A percentile compares a stretch with the other conserved stretches of the same genome.
Conservation (phyloP, 2,888 invertebrate species). For the Lepidocyrtinus sp. region DNA sequence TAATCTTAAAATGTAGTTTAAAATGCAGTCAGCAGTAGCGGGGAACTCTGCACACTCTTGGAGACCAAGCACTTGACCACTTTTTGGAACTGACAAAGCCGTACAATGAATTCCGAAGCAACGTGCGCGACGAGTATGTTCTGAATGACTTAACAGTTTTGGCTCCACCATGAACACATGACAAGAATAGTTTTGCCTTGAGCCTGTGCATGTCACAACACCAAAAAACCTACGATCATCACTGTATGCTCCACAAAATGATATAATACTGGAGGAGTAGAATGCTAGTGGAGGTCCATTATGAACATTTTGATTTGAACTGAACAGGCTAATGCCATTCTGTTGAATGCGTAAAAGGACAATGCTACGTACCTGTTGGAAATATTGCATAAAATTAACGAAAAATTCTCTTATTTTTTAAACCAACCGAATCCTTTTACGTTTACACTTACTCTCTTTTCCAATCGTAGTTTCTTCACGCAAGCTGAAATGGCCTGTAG, state of each 20-base stretch:
- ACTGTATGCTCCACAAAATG: conserved; percentile 90
- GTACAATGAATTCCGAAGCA: conserved; percentile 91
- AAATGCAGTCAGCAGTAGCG: conserved; percentile 81
- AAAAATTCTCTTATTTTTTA: too few relatives aligned
- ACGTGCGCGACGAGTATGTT: conserved; percentile 85
- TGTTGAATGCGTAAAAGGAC: conserved; percentile 67
- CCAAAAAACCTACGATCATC: conserved; percentile 95
- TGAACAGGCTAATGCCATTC: conserved; percentile 68
- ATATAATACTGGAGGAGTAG: conserved; percentile 74
- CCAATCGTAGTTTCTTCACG: conserved; percentile 89
- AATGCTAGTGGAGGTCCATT: conserved; percentile 68
- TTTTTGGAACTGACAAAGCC: conserved; percentile 78
- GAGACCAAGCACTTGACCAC: conserved; percentile 68
- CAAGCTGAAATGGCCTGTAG: conserved; percentile 80
- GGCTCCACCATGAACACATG: conserved; percentile 96
- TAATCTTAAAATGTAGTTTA: conserved; percentile 76
- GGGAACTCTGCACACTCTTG: conserved; percentile 83
- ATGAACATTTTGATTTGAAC: conserved; percentile 68
- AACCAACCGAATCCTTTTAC: too few relatives aligned
- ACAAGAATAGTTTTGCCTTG: conserved; percentile 77
- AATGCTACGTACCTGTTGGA: conserved; percentile 66
- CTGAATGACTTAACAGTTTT: conserved; percentile 85
- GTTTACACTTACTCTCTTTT: conserved; percentile 80
- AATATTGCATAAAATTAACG: not conserved
- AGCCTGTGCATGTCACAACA: conserved; percentile 85